phyloP scores from a whole-genome alignment of 2,113 vertebrate species.

The Diadophis punctatus region DNA sequence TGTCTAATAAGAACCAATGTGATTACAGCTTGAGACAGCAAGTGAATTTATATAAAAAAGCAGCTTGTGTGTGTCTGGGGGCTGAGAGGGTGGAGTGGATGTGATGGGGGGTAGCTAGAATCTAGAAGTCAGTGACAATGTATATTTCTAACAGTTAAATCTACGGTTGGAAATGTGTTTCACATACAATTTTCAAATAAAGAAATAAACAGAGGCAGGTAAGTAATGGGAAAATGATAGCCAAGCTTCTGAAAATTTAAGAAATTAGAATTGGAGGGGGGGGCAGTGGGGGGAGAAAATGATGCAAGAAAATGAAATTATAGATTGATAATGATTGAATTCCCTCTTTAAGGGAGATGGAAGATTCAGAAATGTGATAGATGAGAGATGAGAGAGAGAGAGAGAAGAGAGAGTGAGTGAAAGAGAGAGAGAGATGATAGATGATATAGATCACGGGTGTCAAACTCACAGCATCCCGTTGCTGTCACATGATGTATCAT shows the following conservation, averaged over 20 bases:
- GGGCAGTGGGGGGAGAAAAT: not conserved
- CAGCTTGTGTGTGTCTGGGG: not conserved
- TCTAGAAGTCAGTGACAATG: not conserved
- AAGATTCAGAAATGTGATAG: no score
- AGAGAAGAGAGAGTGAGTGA: no score
- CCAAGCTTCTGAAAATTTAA: not conserved
- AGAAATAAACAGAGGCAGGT: not conserved
- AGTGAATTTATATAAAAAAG: not conserved
- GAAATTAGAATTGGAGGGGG: not conserved
- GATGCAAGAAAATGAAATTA: not conserved
- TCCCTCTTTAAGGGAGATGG: no score
- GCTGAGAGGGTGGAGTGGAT: not conserved
- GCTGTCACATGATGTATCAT: no score
- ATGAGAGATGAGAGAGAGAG: no score
- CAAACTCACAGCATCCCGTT: no score
- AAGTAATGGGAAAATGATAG: not conserved
- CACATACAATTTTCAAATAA: not conserved
- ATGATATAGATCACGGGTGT: no score
- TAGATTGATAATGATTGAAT: no score
- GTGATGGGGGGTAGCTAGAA: not conserved
- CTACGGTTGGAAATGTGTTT: not conserved
- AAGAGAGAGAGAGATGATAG: no score
- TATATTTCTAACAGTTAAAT: not conserved
- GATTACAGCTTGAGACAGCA: not conserved
- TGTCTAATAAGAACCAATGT: not conserved